A percentile compares a stretch with the other conserved stretches of the same genome.
These are phyloP conservation scores for Masticophis lateralis DNA, from an alignment of 2,797 vertebrate species.

Conservation along the genomic window DNA sequence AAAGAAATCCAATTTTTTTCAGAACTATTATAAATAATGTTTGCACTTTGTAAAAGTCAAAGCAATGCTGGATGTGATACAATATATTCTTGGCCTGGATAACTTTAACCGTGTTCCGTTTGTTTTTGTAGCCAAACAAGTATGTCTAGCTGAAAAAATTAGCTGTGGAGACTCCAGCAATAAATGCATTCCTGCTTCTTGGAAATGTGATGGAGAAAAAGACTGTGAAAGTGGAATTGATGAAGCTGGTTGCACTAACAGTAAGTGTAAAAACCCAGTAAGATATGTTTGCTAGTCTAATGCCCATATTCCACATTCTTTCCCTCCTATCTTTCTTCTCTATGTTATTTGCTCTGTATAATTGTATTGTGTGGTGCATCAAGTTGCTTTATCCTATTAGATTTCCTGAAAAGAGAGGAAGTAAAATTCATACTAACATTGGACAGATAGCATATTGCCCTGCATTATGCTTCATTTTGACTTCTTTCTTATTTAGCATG, in stretches of 20 bases:
- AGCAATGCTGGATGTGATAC: background rate
- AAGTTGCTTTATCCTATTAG: constrained; percentile 6
- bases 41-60: background rate
- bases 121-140: constrained; percentile 78
- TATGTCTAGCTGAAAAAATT: constrained; percentile 90
- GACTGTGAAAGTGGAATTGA: constrained; percentile 92
- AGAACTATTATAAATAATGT: background rate
- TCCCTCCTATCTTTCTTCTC: background rate
- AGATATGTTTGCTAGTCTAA: background rate
- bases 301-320: constrained; percentile 13
- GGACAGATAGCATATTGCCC: background rate
- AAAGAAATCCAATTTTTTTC: background rate
- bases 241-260: constrained; percentile 86
- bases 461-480: background rate
- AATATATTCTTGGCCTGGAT: background rate
- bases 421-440: background rate
- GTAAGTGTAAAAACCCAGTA: constrained; percentile 71
- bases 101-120: background rate
- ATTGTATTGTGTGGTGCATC: background rate
- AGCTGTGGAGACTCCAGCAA: constrained; percentile 87
- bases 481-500: background rate
- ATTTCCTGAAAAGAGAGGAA: constrained; percentile 17
- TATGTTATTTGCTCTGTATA: background rate
- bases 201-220: constrained; percentile 94
- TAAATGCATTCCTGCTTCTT: constrained; percentile 91